phyloP scores from a whole-genome alignment of 2,888 invertebrate genomes.

The Eupithecia subfuscata region DNA sequence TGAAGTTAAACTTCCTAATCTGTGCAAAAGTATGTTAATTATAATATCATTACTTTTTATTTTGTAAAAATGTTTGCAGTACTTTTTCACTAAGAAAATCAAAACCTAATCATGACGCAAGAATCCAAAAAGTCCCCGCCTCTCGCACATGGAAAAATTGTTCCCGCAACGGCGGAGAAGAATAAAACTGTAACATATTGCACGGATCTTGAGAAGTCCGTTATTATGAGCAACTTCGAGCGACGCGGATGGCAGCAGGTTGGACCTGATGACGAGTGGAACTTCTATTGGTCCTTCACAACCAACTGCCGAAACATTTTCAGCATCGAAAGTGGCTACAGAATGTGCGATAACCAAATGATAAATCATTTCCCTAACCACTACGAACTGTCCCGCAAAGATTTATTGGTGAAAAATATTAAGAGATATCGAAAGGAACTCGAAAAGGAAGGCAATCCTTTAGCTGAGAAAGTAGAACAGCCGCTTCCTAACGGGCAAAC shows the following conservation, averaged over 20 bases:
- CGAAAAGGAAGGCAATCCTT: constrained; percentile 93
- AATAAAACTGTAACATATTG: constrained; percentile 75
- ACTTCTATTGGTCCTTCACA: constrained; percentile 97
- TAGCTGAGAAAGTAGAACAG: constrained; percentile 89
- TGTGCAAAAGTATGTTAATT: not conserved
- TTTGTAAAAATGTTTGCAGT: constrained; percentile 40
- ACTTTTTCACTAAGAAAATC: constrained; percentile 26
- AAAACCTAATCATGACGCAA: constrained; percentile 44
- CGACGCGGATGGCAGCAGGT: constrained; percentile 95
- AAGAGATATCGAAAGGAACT: constrained; percentile 96
- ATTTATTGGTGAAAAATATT: constrained; percentile 97
- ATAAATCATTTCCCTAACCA: constrained; percentile 99
- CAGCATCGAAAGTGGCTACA: constrained; percentile 95
- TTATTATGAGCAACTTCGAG: constrained; percentile 95
- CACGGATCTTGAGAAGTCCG: constrained; percentile 97
- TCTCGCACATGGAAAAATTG: constrained; percentile 48
- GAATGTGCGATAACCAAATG: constrained; percentile 96
- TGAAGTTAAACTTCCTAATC: not conserved
- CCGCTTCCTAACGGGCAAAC: constrained; percentile 84
- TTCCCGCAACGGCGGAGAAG: constrained; percentile 53
- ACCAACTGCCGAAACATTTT: constrained; percentile 96
- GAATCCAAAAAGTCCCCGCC: constrained; percentile 55
- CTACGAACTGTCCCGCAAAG: constrained; percentile 96
- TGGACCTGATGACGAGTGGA: constrained; percentile 96
- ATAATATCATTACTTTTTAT: constrained; percentile 18